phyloP scores from a whole-genome alignment of 2,113 vertebrate species.

The Uropsilus gracilis region DNA sequence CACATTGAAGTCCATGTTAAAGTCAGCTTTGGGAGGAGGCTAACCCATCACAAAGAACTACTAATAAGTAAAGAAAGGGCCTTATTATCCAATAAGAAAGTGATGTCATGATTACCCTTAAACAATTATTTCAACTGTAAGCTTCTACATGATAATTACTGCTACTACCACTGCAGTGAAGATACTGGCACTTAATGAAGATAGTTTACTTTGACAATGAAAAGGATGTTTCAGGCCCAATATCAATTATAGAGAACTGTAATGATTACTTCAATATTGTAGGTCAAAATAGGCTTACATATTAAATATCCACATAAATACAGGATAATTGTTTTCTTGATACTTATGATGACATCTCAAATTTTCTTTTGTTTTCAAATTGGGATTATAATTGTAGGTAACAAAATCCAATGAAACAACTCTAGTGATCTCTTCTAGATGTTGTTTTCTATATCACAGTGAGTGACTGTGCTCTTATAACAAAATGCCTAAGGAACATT shows the following conservation, averaged over 20 bases:
- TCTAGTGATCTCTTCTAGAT: neutral
- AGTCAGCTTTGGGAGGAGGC: neutral
- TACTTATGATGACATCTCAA: neutral
- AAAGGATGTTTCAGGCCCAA: neutral
- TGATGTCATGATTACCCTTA: neutral
- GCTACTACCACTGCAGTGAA: neutral
- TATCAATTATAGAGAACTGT: neutral
- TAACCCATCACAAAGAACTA: neutral
- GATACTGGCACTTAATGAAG: neutral
- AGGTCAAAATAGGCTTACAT: neutral
- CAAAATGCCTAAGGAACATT: neutral
- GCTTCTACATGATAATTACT: neutral
- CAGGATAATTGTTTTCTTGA: neutral
- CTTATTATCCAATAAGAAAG: neutral
- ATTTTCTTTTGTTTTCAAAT: slow-evolving; percentile 34
- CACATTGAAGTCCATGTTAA: neutral
- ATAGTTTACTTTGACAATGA: neutral
- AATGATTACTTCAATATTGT: neutral
- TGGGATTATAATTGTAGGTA: neutral
- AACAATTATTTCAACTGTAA: slow-evolving; percentile 14
- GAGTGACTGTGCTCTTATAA: neutral
- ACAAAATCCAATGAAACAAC: neutral
- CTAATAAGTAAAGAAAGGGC: neutral
- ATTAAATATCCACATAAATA: neutral
- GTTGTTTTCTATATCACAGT: neutral